Percentiles rank a stretch among this genome's conserved stretches.
These are phyloP conservation scores for Diorhabda carinulata DNA, from an alignment of 1,140 invertebrate genomes.

Conservation along the genomic window DNA sequence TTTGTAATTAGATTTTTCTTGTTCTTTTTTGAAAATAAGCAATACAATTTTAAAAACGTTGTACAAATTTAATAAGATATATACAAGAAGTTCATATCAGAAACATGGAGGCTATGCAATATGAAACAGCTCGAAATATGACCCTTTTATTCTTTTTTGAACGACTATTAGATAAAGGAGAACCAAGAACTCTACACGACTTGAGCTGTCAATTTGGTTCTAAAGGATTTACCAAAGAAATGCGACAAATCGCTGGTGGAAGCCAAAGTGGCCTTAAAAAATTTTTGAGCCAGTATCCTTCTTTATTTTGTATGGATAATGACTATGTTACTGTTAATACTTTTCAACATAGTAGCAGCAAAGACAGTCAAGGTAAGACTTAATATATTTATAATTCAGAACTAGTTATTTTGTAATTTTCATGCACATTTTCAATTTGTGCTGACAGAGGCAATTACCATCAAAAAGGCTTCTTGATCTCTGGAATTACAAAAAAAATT, in stretches of 20 bases:
- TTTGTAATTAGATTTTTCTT: neutral
- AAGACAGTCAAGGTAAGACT: constrained; percentile 33
- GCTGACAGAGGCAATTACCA: too few species aligned
- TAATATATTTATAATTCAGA: neutral
- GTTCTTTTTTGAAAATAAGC: too few species aligned
- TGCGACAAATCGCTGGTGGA: constrained; percentile 90
- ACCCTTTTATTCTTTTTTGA: constrained; percentile 95
- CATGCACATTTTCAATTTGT: too few species aligned
- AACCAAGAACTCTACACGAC: constrained; percentile 90
- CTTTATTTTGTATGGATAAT: constrained; percentile 85
- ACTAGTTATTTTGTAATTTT: neutral
- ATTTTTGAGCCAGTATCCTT: constrained; percentile 85
- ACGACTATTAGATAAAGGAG: constrained; percentile 88
- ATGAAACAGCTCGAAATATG: constrained; percentile 89
- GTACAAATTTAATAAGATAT: neutral
- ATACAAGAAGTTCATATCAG: neutral
- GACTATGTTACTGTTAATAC: constrained; percentile 88
- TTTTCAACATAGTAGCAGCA: constrained; percentile 47
- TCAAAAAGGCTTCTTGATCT: too few species aligned
- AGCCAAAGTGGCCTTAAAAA: constrained; percentile 90
- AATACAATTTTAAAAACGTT: neutral
- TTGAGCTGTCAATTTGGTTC: constrained; percentile 94
- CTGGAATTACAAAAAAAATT: too few species aligned
- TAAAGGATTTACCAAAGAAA: constrained; percentile 93
- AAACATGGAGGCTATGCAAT: constrained; percentile 85